A percentile compares a stretch with the other conserved stretches of the same genome.
Evolutionary conservation across 2,888 invertebrate genomes (phyloP).

Genomic region (Mylabris sibirica): DNA sequence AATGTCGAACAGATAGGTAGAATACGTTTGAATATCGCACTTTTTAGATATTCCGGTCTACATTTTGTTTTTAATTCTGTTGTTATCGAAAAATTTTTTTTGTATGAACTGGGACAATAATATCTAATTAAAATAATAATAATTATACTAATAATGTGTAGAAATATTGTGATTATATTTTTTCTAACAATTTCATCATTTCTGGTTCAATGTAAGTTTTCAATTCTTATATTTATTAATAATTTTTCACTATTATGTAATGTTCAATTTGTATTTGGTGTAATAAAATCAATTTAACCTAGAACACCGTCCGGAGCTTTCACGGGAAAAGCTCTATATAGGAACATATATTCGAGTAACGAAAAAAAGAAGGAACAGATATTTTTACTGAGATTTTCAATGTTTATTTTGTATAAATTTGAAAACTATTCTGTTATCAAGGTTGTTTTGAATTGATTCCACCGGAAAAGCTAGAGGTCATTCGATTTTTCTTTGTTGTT

Average conservation of each 20-base stretch:
- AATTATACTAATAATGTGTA: constrained; percentile 22
- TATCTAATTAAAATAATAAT: no score
- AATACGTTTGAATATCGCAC: constrained; percentile 26
- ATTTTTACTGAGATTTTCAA: no score
- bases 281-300: constrained; percentile 37
- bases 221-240: neutral
- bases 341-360: neutral
- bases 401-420: neutral
- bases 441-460: neutral
- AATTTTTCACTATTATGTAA: constrained; percentile 20
- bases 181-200: neutral
- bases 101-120: constrained; percentile 35
- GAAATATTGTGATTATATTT: constrained; percentile 19
- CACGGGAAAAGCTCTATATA: neutral
- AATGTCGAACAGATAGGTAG: constrained; percentile 36
- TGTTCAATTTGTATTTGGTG: constrained; percentile 23
- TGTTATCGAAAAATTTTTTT: no score
- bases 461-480: constrained; percentile 6
- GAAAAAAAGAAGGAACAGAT: neutral
- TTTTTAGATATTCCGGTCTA: constrained; percentile 26
- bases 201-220: constrained; percentile 29
- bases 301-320: constrained; percentile 27
- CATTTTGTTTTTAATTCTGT: constrained; percentile 18
- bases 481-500: neutral
- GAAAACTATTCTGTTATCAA: neutral